Evolutionary conservation across 2,888 invertebrate species (phyloP), one percentile per base, ranked within the genome.

Genomic region (Coelogynopora nodosa): DNA sequence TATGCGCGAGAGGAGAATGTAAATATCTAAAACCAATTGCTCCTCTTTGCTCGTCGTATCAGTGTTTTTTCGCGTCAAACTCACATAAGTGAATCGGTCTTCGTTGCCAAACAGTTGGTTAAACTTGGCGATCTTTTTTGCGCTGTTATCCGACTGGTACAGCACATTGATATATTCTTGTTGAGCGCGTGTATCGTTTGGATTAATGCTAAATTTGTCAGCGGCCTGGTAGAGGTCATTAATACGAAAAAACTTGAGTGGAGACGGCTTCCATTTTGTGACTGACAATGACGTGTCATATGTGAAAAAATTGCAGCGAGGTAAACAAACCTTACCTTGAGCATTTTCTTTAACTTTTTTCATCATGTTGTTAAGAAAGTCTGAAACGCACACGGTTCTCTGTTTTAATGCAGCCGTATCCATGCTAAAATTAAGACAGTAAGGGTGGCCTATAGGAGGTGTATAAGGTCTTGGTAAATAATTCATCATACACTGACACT

Each of bases 1-100:
- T 18, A 87, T 87, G 18, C 87, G 87, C 2, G 84, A 86, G 29
- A 87, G 67, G 13, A 87, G 26, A 30, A 87, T 87, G 87, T 87
- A 49, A 13, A 87, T 31, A 74, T 87, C 87, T 18, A 87, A 67
- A 13, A 86, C 85, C 2, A 87, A 67, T 74, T 87, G 31, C 80
- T 87, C 87, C 26, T 29, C 31, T 29, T 87, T 87, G 2, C 29
- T 31, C 10, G 67, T 86, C 28, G 81, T 86, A 31, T 87, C 86
- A 27, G 26, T 28, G 18, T 28, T 87, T 67, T 87, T 87, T 0
- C 87, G 31, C 0, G 29, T n/a, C 28, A 87, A 23, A 67, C 85
- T 87, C 0, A 87, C 49, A 28, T 87, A 87, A 1, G 86, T 87
- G 74, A 86, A 87, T 18, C 67, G 67, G 30, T 87, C 85, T 85